Conservation (phyloP, 2,113 vertebrate genomes). For the Tauraco erythrolophus region DNA sequence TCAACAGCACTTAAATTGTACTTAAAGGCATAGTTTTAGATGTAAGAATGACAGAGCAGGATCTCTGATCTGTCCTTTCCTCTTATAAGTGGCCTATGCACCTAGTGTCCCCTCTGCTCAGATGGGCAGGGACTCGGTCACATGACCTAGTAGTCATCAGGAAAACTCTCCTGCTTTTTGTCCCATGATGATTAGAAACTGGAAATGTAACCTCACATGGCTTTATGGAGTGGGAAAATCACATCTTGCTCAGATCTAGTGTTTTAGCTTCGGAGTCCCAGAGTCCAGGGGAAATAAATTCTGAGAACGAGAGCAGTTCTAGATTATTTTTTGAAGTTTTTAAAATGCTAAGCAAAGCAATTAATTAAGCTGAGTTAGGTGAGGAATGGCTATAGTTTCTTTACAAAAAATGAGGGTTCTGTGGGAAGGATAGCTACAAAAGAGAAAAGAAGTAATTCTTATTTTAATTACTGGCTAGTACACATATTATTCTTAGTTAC, state of each 20-base stretch:
- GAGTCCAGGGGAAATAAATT: background rate
- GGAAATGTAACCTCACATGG: background rate
- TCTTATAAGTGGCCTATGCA: accelerated
- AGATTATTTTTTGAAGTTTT: background rate
- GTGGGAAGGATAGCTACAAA: background rate
- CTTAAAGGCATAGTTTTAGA: background rate
- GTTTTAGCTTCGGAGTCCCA: background rate
- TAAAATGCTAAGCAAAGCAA: background rate
- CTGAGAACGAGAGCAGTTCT: background rate
- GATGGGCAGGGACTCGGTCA: background rate
- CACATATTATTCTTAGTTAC: background rate
- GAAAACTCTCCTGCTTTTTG: background rate
- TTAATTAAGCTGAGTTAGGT: background rate
- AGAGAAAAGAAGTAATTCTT: background rate
- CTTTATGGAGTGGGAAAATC: background rate
- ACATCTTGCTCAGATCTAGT: background rate
- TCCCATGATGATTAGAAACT: background rate
- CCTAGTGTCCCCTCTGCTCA: background rate
- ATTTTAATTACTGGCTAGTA: background rate
- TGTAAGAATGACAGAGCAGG: background rate
- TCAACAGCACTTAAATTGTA: background rate
- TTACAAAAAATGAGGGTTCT: background rate
- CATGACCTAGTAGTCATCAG: accelerated
- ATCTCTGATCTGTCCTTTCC: background rate
- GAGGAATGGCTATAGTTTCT: background rate